Percentiles rank a stretch among this genome's conserved stretches.
These are phyloP conservation scores for Hydrochoerus hydrochaeris DNA, from an alignment of 2,113 vertebrate genomes.

Conservation along the genomic window DNA sequence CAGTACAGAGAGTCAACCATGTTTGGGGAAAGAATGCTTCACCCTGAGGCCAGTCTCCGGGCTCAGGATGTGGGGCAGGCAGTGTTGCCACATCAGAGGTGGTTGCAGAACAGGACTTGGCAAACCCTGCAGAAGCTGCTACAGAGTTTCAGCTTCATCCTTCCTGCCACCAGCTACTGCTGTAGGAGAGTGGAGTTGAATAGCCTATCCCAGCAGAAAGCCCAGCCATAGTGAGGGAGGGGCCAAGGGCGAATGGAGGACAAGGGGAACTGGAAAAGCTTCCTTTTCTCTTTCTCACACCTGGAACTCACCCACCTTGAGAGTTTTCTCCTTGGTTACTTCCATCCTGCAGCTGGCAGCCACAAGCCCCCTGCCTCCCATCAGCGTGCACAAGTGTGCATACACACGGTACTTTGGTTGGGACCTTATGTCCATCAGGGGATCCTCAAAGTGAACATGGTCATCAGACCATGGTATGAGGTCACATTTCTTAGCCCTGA, in stretches of 20 bases:
- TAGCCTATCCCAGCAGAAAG: not conserved
- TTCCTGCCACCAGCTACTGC: not conserved
- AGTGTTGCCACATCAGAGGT: rapidly evolving
- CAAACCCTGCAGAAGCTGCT: not conserved
- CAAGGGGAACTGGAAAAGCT: too few species aligned
- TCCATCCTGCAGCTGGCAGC: not conserved
- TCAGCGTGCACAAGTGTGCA: rapidly evolving
- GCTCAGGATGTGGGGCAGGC: rapidly evolving
- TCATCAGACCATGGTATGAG: rapidly evolving
- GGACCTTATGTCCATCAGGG: not conserved
- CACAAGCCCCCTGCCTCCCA: not conserved
- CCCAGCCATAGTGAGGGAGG: not conserved
- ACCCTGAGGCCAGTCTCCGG: rapidly evolving
- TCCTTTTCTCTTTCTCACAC: not conserved
- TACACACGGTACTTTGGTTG: not conserved
- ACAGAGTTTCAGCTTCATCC: rapidly evolving
- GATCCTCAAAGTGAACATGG: too few species aligned
- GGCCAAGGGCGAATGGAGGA: not conserved
- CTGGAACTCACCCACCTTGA: not conserved
- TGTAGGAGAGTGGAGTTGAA: not conserved
- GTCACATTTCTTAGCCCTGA: rapidly evolving
- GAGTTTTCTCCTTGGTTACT: not conserved
- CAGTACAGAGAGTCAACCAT: not conserved
- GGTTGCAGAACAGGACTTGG: not conserved
- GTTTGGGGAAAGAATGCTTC: not conserved